Evolutionary conservation across 2,113 vertebrate species (phyloP).

Genomic region (Prunella fulvescens): DNA sequence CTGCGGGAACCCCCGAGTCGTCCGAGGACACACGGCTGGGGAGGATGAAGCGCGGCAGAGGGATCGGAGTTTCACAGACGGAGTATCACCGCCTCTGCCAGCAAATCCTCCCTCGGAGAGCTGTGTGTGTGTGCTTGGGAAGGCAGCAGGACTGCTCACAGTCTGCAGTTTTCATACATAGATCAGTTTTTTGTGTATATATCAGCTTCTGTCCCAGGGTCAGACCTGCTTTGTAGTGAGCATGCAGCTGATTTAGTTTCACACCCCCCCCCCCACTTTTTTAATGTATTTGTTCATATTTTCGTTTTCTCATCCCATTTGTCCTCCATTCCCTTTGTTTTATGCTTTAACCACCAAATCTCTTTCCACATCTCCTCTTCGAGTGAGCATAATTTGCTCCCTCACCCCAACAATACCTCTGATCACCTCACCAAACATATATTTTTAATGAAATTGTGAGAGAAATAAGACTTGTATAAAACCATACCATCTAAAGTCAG

Average conservation of each 20-base stretch:
- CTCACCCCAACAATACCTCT: not conserved
- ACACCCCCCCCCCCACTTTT: accelerated
- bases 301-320: not conserved
- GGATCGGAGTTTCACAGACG: not conserved
- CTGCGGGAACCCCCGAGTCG: not conserved
- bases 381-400: not conserved
- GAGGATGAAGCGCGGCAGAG: not conserved
- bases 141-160: not conserved
- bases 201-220: not conserved
- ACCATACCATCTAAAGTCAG: not conserved
- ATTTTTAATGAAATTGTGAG: not conserved
- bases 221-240: not conserved
- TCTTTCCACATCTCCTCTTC: not conserved
- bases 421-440: not conserved
- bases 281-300: not conserved
- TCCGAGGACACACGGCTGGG: not conserved
- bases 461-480: not conserved
- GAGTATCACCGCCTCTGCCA: not conserved
- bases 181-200: accelerated
- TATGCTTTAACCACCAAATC: not conserved
- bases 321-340: not conserved
- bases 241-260: not conserved
- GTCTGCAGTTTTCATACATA: not conserved
- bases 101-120: not conserved
- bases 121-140: not conserved